Base-by-base conservation (phyloP, 2,888 invertebrate species). In the Papilio demoleus region DNA sequence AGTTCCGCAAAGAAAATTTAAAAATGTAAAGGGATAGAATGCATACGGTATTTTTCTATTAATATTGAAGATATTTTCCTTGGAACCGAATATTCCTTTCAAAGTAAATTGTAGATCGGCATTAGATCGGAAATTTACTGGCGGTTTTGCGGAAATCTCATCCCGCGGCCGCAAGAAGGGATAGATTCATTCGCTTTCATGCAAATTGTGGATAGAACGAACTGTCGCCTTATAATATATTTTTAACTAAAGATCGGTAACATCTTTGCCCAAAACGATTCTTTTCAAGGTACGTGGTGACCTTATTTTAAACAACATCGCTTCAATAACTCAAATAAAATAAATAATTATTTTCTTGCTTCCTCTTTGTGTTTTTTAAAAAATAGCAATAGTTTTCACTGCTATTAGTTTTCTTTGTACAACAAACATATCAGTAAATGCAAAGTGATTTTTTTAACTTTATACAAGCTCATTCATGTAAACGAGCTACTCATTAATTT, bases 391-490 rank as follows among this genome's bases (percentile, higher is more conserved):
- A 19, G 22, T 19, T 14, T 27, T 14, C 5, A 24, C 2, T 50
- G 14, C 12, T 27, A 50, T 50, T 50, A 27, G 27, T 24, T 22
- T 50, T 50, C 11, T 14, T 50, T 27, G 24, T 14, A 27, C 50
- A 14, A 24, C 12, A 27, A 50, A 24, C 50, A 27, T 50, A 50
- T 50, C 50, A 50, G 50, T 50, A 50, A 24, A 50, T 50, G 4
- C 14, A 50, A 50, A 50, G 50, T 50, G 50, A 50, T 9, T 50
- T 50, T 50, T 47, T 22, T n/a, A n/a, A n/a, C 11, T 24, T 50
- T 14, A 50, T 24, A 24, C 50, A 50, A 50, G 50, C n/a, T 27
- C 50, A 27, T 50, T 50, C 50, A 50, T 50, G 50, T 50, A 50
- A 50, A 24, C 27, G 50, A 14, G 14, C 24, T 24, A 14, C 50